Evolutionary conservation across 2,888 invertebrate species (phyloP).

Genomic region (Heliconius ismenius): DNA sequence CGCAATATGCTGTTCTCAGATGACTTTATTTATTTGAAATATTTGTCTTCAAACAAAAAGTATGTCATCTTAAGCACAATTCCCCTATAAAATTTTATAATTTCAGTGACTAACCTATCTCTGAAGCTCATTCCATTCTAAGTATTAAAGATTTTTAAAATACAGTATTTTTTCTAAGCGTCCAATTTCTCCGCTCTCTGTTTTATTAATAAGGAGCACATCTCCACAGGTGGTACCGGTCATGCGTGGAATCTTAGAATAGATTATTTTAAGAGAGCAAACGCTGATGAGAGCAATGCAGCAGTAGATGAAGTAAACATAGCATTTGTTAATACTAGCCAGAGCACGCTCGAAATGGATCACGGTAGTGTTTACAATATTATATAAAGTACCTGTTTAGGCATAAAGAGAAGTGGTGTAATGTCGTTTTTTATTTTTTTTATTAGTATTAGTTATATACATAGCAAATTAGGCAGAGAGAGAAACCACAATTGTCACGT

Average conservation of each 20-base stretch:
- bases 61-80: too few species aligned
- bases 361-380: constrained; percentile 8
- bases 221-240: constrained; percentile 8
- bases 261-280: constrained; percentile 15
- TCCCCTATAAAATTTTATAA: too few species aligned
- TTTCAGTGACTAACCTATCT: too few species aligned
- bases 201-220: not conserved
- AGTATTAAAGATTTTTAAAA: too few species aligned
- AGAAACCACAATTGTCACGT: too few species aligned
- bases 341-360: constrained; percentile 11
- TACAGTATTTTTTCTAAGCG: not conserved
- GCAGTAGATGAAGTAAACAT: constrained; percentile 7
- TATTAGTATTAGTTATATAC: too few species aligned
- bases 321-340: constrained; percentile 18
- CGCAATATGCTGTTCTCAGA: too few species aligned
- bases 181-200: not conserved
- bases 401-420: not conserved
- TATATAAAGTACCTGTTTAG: not conserved
- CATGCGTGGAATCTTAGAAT: constrained; percentile 19
- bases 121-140: too few species aligned
- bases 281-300: not conserved
- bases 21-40: too few species aligned
- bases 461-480: not conserved
- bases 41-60: too few species aligned
- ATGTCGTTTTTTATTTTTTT: not conserved